Base-by-base conservation (phyloP, 2,888 invertebrate genomes). In the Schizotus pectinicornis region DNA sequence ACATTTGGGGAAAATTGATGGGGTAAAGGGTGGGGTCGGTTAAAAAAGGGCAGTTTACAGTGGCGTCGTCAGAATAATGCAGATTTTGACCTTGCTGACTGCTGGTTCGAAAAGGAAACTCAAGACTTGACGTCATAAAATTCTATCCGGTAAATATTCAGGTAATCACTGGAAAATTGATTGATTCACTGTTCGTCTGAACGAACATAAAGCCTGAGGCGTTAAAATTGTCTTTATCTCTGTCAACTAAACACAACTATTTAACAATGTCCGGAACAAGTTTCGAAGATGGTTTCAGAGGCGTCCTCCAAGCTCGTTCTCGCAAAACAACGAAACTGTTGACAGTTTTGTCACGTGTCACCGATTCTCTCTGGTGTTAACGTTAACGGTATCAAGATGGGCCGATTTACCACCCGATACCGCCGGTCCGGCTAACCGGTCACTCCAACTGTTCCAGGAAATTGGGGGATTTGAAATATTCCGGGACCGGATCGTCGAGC, bases 391-490 rank as follows among this genome's bases (percentile, higher is more conserved):
- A 66, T 64, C 68, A 67, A 71, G 5, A 22, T 22, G 22, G 22
- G 22, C 22, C 22, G 22, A 22, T 22, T 22, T 69, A 67, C 69
- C 70, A 61, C 58, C 62, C 48, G 68, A 69, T 64, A 69, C 72
- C 67, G 67, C 67, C 70, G 65, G 75, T 73, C 71, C 69, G 64
- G 64, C 64, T 63, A 63, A 69, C 73, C 68, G 73, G 78, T 86
- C 88, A 96, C 88, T 96, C 97, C 78, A 99, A 88, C 82, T 97
- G 96, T 81, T 98, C 98, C 83, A 99, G 90, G 86, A 99, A 99
- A 85, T 98, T 97, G 71, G 98, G 96, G 76, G 96, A 95, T 83
- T 99, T 99, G 88, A 99, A 99, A 86, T 96, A 98, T 81, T 99
- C 99, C 70, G 99, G 99, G 75, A 99, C 95, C 66, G 93, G 92